Percentiles rank a stretch among this genome's conserved stretches.
Conservation (phyloP, 2,888 invertebrate genomes). For the Campoplex capitator region DNA sequence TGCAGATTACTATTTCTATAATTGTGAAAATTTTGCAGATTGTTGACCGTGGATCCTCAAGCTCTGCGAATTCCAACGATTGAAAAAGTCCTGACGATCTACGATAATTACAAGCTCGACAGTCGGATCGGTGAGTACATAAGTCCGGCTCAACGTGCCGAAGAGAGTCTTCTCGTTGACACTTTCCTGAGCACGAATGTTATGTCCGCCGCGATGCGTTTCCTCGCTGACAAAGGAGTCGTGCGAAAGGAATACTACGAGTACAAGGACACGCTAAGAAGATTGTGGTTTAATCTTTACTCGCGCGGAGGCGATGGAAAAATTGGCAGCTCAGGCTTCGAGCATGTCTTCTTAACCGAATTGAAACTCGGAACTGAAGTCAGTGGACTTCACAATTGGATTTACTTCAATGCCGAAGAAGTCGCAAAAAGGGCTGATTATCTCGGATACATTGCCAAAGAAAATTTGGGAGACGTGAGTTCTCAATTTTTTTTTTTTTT, state of each 20-base stretch:
- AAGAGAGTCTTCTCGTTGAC: conserved; percentile 81
- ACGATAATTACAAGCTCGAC: conserved; percentile 94
- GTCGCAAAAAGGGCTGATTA: conserved; percentile 90
- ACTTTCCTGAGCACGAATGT: conserved; percentile 86
- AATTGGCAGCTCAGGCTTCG: conserved; percentile 95
- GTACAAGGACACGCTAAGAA: conserved; percentile 90
- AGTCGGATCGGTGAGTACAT: conserved; percentile 91
- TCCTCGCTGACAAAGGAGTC: conserved; percentile 85
- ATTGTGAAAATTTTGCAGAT: conserved; percentile 85
- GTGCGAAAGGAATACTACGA: conserved; percentile 84
- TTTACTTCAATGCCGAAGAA: conserved; percentile 93
- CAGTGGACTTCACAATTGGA: conserved; percentile 96
- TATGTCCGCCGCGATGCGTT: conserved; percentile 85
- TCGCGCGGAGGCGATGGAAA: conserved; percentile 91
- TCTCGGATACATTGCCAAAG: conserved; percentile 89
- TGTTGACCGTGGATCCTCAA: conserved; percentile 88
- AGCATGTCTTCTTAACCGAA: conserved; percentile 96
- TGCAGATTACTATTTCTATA: not conserved
- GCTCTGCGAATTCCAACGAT: conserved; percentile 90
- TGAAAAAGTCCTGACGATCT: conserved; percentile 88
- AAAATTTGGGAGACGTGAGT: conserved; percentile 90
- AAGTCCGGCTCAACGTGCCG: conserved; percentile 86
- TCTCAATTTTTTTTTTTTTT: not conserved
- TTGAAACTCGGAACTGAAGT: conserved; percentile 90
- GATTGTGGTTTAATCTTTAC: conserved; percentile 93